Base-by-base conservation (phyloP, 2,113 vertebrate genomes). In the Ictidomys tridecemlineatus region DNA sequence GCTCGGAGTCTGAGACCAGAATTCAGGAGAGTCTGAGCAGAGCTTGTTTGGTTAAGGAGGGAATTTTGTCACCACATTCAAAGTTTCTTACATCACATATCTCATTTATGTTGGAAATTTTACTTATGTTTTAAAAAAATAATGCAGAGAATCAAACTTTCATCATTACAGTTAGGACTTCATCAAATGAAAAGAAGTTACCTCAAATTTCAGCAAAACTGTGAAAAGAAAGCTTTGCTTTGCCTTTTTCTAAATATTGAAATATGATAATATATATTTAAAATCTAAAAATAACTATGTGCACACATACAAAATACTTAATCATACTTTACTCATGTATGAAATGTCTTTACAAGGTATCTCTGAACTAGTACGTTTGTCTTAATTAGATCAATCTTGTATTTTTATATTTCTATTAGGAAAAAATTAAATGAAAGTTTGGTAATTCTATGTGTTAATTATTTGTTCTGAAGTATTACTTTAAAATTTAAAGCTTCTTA, bases 401-500 rank as follows among this genome's bases (percentile, higher is more conserved):
- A 72, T 65, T 94, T 51, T 94, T 77, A 92, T 13, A 69, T 74
- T 96, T 92, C 12, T 80, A 28, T 79, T 69, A 45, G 9, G 73
- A 85, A 86, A 87, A 87, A 28, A 17, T n/a, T 51, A 84, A 82
- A 56, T 94, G 37, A 65, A 65, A 5, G 1, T 20, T 74, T 79
- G 80, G 28, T 58, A 85, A 87, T 74, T 93, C 12, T 78, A 0
- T 83, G 30, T n/a, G 16, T 11, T 73, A 73, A 48, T 51, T 70
- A n/a, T 76, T 94, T 92, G 2, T 67, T 88, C 28, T 77, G 9
- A 90, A 95, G 2, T 77, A 77, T 74, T 74, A 22, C 80, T 74
- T 86, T 80, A 89, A 93, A 83, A 82, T 80, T 85, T 77, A 74
- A 97, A 87, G 74, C 16, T 13, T 73, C 67, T 28, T 97, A 39